phyloP scores from a whole-genome alignment of 2,888 invertebrate genomes.

The Drosophila infuscata region DNA sequence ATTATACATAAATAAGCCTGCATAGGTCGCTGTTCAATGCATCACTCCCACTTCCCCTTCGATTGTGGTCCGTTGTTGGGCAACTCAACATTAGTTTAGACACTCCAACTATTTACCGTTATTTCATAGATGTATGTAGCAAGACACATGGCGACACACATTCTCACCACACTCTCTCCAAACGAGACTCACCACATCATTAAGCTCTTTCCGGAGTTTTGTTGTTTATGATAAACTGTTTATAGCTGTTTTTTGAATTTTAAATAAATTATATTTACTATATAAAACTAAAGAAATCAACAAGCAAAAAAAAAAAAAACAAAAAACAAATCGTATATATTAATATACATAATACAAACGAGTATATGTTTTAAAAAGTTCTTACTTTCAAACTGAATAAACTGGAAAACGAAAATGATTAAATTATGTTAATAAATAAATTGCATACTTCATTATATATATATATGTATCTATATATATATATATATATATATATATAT shows the following conservation, averaged over 20 bases:
- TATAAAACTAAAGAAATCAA: conserved; percentile 48
- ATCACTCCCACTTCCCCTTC: neutral
- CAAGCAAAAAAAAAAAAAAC: conserved; percentile 31
- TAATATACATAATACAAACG: conserved; percentile 50
- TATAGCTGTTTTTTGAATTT: conserved; percentile 81
- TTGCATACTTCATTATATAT: conserved; percentile 62
- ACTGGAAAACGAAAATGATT: conserved; percentile 58
- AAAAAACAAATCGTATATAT: conserved; percentile 57
- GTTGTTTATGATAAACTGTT: conserved; percentile 79
- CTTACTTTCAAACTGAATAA: conserved; percentile 60
- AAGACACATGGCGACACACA: conserved; percentile 13
- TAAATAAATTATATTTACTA: conserved; percentile 79
- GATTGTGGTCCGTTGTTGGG: conserved; percentile 15
- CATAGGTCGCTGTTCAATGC: conserved; percentile 16
- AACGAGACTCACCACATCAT: conserved; percentile 46
- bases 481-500: conserved; percentile 45
- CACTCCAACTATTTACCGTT: conserved; percentile 14
- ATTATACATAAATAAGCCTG: conserved; percentile 28
- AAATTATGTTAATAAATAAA: conserved; percentile 61
- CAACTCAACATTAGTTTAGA: conserved; percentile 26
- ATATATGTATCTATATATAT: conserved; percentile 54
- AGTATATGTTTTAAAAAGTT: conserved; percentile 73
- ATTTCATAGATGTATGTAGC: conserved; percentile 7
- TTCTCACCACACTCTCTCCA: conserved; percentile 34
- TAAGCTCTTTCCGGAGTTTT: conserved; percentile 76